phyloP scores from a whole-genome alignment of 1,140 invertebrate species.

The Heliconius hermathena region DNA sequence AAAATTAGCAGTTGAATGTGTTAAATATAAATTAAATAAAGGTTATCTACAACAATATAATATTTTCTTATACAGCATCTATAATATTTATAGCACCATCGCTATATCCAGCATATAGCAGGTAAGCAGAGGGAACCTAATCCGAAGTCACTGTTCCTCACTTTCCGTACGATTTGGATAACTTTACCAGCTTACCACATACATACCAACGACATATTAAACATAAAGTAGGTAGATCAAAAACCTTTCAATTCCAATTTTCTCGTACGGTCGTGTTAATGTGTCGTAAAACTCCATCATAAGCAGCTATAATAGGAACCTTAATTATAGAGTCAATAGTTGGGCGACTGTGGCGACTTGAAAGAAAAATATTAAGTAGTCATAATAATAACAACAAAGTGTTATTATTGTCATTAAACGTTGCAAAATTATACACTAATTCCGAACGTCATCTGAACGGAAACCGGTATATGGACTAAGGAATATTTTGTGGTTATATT shows the following conservation, averaged over 20 bases:
- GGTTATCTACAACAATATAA: neutral
- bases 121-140: too few species aligned
- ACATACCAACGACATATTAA: neutral
- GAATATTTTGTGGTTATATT: neutral
- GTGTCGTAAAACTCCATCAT: slow-evolving; percentile 50
- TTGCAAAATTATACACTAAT: slow-evolving; percentile 51
- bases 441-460: slow-evolving; percentile 32
- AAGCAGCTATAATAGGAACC: slow-evolving; percentile 46
- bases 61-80: too few species aligned
- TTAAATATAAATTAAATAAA: slow-evolving; percentile 9
- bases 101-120: too few species aligned
- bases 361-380: slow-evolving; percentile 46
- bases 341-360: slow-evolving; percentile 35
- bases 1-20: neutral
- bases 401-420: slow-evolving; percentile 51
- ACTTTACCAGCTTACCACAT: too few species aligned
- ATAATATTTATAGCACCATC: too few species aligned
- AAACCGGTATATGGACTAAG: slow-evolving; percentile 26
- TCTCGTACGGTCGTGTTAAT: slow-evolving; percentile 49
- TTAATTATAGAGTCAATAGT: slow-evolving; percentile 41
- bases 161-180: too few species aligned
- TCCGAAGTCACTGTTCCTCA: too few species aligned
- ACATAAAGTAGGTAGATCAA: slow-evolving; percentile 9
- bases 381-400: slow-evolving; percentile 48
- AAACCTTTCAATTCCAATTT: slow-evolving; percentile 35